Conservation (phyloP, 2,888 invertebrate genomes). For the Salticus scenicus region DNA sequence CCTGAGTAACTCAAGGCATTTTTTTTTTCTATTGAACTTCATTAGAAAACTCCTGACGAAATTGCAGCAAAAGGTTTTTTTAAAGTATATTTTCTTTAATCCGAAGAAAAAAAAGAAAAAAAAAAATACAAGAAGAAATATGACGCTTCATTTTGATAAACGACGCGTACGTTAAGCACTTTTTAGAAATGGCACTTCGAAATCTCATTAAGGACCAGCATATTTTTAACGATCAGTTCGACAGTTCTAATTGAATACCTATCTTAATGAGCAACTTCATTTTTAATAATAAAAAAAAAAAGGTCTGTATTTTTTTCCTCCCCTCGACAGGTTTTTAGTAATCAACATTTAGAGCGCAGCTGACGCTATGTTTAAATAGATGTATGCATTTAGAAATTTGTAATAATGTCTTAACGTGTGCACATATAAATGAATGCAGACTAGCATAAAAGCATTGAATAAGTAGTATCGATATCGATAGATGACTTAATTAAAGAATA, state of each 20-base stretch:
- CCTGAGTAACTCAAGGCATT: neutral
- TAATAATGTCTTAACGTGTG: too few relatives aligned
- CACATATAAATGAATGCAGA: too few relatives aligned
- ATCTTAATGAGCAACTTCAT: neutral
- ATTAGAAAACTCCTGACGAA: neutral
- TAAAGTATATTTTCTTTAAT: neutral
- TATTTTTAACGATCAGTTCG: neutral
- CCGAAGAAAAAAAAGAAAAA: neutral
- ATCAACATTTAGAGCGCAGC: too few relatives aligned
- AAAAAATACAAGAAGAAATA: neutral
- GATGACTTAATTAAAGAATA: too few relatives aligned
- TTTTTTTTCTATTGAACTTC: neutral
- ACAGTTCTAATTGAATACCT: constrained; percentile 11
- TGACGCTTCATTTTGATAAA: constrained; percentile 6
- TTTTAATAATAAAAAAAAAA: too few relatives aligned
- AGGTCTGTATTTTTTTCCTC: neutral
- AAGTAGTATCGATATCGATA: too few relatives aligned
- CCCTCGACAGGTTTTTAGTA: neutral
- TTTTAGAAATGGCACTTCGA: constrained; percentile 5
- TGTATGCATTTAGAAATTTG: too few relatives aligned
- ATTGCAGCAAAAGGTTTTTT: neutral
- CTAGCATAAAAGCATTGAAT: too few relatives aligned
- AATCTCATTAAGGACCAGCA: neutral
- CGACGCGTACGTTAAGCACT: constrained; percentile 3
- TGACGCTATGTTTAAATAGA: too few relatives aligned